A percentile compares a stretch with the other conserved stretches of the same genome.
Conservation (phyloP, 2,888 invertebrate species). For the Heliothis peltigera region DNA sequence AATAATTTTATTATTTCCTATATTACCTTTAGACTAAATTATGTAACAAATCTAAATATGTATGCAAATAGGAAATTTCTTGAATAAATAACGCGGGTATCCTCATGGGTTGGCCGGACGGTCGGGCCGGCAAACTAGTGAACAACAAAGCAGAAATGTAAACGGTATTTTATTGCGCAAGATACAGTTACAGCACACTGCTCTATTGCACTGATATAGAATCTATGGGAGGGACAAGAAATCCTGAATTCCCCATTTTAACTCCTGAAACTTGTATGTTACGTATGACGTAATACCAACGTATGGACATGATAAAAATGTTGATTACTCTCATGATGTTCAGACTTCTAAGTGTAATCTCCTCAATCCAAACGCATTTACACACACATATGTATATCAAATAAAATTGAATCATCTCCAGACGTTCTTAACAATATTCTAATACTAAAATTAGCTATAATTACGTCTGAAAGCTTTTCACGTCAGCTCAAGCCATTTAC, state of each 20-base stretch:
- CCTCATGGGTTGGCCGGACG: slow-evolving; percentile 61
- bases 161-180: slow-evolving; percentile 79
- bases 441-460: too few relatives aligned
- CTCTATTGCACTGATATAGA: slow-evolving; percentile 50
- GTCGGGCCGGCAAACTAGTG: slow-evolving; percentile 70
- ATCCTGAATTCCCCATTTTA: background rate
- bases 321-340: too few relatives aligned
- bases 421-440: too few relatives aligned
- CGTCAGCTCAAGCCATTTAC: too few relatives aligned
- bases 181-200: slow-evolving; percentile 67
- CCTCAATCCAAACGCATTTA: too few relatives aligned
- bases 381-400: too few relatives aligned
- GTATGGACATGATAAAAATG: too few relatives aligned
- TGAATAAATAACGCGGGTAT: slow-evolving; percentile 69
- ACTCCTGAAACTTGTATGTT: background rate
- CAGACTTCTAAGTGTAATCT: too few relatives aligned
- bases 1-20: slow-evolving; percentile 31
- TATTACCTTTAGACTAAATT: slow-evolving; percentile 27
- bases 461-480: too few relatives aligned
- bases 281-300: too few relatives aligned
- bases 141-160: slow-evolving; percentile 79
- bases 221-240: slow-evolving; percentile 38
- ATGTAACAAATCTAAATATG: slow-evolving; percentile 59
- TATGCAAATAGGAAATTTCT: slow-evolving; percentile 68
- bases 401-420: too few relatives aligned